Base-by-base conservation (phyloP, 2,888 invertebrate species). In the Microctonus aethiopoides region DNA sequence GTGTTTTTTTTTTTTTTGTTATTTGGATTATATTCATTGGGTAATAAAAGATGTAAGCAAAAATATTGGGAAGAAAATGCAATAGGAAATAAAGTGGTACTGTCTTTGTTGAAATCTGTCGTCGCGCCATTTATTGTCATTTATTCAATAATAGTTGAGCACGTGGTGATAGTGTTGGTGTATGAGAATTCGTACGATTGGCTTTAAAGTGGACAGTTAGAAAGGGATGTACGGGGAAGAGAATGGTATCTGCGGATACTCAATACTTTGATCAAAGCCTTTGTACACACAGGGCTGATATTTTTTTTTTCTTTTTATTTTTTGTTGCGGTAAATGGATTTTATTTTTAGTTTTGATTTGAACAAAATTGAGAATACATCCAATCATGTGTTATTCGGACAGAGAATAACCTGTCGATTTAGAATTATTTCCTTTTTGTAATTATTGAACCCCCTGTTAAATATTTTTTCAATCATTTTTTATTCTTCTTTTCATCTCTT, bases 31-130 rank as follows among this genome's bases (percentile, higher is more conserved):
- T 20, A 11, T 10, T 41, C 5, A 41, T 52, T 5, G 11, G 51
- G 51, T 20, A 64, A 61, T 36, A 36, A 61, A 24, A 13, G 24
- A 20, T 29, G 57, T 34, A 67, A 59, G 51, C 20, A 29, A 63
- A 60, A 39, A 63, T 69, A 56, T 61, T 24, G 34, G 32, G 62
- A 13, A 13, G 11, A 57, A 36, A 61, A 54, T 61, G 56, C 70
- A 64, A 72, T 71, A 64, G 76, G 76, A 77, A 82, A 83, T 83
- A 83, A 83, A 84, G 83, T 81, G 83, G 79, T 80, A 80, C 79
- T 83, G 83, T 81, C 82, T 81, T 81, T 76, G 74, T 74, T 74
- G 79, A 46, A 46, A 77, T 77, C 76, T 77, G 80, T 78, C 77
- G 76, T 76, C 76, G 77, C 79, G 80, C 16, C 16, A 16, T 83